Evolutionary conservation across 1,140 invertebrate genomes (phyloP), one percentile per base, ranked within the genome.

Genomic region (Thalassaphorura encarpata): DNA sequence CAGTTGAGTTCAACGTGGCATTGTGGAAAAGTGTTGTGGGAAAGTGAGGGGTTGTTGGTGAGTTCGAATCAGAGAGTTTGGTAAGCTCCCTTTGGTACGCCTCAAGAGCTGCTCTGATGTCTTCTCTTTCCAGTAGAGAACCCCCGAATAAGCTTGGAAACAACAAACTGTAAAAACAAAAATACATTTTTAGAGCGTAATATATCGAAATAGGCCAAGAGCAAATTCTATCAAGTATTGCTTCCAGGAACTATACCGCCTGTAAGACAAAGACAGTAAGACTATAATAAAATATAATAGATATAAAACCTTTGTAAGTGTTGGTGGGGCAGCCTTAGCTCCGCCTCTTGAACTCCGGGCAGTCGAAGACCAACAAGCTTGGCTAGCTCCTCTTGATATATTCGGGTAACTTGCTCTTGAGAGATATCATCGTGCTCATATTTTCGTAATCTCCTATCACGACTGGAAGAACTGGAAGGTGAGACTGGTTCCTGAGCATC

Each of bases 371-470:
- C 85, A 81, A 92, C 90, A 18, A 97, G 78, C 70, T 96, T 95
- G 41, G 87, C 84, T 39, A 97, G 73, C 69, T 97, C 91, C 70
- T 97, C 93, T 42, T 97, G 90, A 70, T 98, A 98, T 66, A 98
- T 93, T 67, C 90, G 80, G 16, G 91, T 84, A 63, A 99, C 90
- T 74, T 97, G 95, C 69, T 97, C 95, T 72, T 95, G 92, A 42
- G 93, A 85, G 73, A 95, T 89, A 74, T 95, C 89, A 69, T 94
- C 90, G 69, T 92, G 90, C 71, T 89, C 85, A 69, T 89, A 86
- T 67, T 90, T 87, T 66, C 86, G 81, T 54, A 88, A 73, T 71
- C 85, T 79, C 70, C 83, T 78, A 62, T 82, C 83, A 6, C 61
- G 53, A 52, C 56, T 57, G 31, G 63, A 61, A 5, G 63, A 61